Conservation (phyloP, 2,797 vertebrate genomes). For the Centroberyx gerrardi region DNA sequence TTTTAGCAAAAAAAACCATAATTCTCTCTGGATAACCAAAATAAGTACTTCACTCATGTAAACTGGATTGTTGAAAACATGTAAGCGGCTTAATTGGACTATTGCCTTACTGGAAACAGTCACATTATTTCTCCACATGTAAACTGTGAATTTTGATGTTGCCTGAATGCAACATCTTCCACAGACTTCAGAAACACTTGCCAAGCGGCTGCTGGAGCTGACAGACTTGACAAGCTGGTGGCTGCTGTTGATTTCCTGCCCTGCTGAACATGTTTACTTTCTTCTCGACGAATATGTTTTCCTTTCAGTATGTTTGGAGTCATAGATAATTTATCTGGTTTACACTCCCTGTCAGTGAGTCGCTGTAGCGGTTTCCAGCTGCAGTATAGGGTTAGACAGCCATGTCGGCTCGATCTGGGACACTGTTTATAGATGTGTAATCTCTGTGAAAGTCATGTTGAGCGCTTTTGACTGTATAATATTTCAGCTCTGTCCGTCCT, state of each 20-base stretch:
- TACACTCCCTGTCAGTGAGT: conserved; percentile 4
- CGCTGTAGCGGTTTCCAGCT: conserved; percentile 8
- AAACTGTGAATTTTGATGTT: conserved; percentile 6
- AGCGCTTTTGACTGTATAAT: conserved; percentile 10
- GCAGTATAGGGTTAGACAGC: conserved; percentile 16
- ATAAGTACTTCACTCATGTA: too few relatives aligned
- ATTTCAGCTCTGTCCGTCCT: conserved; percentile 11
- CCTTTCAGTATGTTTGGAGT: background rate
- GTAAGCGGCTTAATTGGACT: too few relatives aligned
- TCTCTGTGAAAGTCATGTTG: conserved; percentile 9
- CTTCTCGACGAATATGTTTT: conserved; percentile 1
- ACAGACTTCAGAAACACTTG: background rate
- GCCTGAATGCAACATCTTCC: background rate
- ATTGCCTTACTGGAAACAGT: too few relatives aligned
- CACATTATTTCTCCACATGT: too few relatives aligned
- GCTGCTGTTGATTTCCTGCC: background rate
- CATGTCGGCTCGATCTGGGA: conserved; percentile 1
- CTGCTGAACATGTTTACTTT: background rate
- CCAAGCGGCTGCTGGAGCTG: background rate
- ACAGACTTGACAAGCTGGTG: background rate
- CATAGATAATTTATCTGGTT: conserved; percentile 30
- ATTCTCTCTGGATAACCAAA: too few relatives aligned
- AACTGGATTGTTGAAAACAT: too few relatives aligned
- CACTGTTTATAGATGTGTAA: conserved; percentile 1
- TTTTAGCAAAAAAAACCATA: too few relatives aligned